Evolutionary conservation across 2,797 vertebrate genomes (phyloP), one percentile per base, ranked within the genome.

Genomic region (Diceros bicornis): DNA sequence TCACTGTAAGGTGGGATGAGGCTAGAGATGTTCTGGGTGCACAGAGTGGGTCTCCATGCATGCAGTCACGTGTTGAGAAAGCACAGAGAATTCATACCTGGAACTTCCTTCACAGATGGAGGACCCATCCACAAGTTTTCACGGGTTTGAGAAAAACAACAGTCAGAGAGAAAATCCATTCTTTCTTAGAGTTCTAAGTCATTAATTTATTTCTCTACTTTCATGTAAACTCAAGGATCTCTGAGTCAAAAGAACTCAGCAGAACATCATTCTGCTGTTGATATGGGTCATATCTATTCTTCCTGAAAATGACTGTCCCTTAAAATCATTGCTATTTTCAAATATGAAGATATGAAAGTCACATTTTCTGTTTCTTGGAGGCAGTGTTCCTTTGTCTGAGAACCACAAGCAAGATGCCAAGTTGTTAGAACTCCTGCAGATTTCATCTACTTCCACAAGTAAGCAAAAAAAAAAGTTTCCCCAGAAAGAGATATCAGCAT

Each of bases 231-330:
- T 83, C 62, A 41, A 37, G 44, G 20, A 74, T 44, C 47, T 91
- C 77, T 12, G 37, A 50, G n/a, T 82, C 25, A 62, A 52, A 94
- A 85, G 55, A 92, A 59, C 23, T n/a, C n/a, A n/a, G n/a, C n/a
- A n/a, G n/a, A n/a, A n/a, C n/a, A n/a, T 61, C 50, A 44, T 17
- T 69, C 71, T 84, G 41, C 34, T 81, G 11, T 64, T 21, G 69
- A 57, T 23, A 25, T 17, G 37, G 16, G 97, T 98, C 97, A 34
- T 79, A 79, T 97, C 96, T 98, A 61, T 77, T 97, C 96, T 97
- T 96, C 84, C 97, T 96, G 95, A 98, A 98, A 98, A 96, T 77
- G 75, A 6, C 7, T 93, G 97, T 97, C 94, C 95, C 98, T 98
- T 98, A 97, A 98, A 98, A 98, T 96, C 97, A 98, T 94, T 86